Conservation (phyloP, 2,113 vertebrate species). For the Lethenteron reissneri region DNA sequence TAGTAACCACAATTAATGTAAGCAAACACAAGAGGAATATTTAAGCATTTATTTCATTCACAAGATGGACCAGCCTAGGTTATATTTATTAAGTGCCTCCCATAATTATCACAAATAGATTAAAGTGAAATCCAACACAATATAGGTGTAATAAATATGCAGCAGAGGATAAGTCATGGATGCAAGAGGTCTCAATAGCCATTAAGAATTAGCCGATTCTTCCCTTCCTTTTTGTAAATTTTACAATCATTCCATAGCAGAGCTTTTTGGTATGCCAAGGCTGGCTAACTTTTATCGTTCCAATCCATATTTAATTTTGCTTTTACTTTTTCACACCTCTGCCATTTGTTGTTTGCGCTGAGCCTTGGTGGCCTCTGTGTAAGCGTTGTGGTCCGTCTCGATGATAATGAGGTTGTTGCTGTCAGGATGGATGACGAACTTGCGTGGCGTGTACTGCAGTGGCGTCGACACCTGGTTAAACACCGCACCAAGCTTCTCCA, state of each 20-base stretch:
- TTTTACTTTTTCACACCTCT: conserved; percentile 25
- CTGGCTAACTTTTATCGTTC: no score
- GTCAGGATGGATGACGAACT: conserved; percentile 90
- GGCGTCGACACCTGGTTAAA: conserved; percentile 98
- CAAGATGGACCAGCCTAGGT: no score
- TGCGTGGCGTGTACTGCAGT: conserved; percentile 77
- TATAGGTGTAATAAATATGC: background rate
- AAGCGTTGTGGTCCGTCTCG: conserved; percentile 90
- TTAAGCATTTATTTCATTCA: background rate
- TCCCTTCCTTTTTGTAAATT: no score
- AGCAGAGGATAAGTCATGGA: no score
- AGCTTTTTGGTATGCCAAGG: no score
- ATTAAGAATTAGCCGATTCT: no score
- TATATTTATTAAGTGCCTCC: no score
- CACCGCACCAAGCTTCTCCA: conserved; percentile 89
- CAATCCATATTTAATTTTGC: no score
- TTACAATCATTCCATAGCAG: no score
- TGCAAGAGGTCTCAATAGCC: no score
- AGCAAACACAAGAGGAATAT: background rate
- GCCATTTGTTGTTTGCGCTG: conserved; percentile 98
- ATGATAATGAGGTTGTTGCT: conserved; percentile 86
- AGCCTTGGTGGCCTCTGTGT: conserved; percentile 89
- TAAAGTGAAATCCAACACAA: background rate
- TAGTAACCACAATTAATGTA: background rate
- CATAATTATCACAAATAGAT: no score